phyloP scores from a whole-genome alignment of 2,113 vertebrate genomes.

The Megaceryle maxima region DNA sequence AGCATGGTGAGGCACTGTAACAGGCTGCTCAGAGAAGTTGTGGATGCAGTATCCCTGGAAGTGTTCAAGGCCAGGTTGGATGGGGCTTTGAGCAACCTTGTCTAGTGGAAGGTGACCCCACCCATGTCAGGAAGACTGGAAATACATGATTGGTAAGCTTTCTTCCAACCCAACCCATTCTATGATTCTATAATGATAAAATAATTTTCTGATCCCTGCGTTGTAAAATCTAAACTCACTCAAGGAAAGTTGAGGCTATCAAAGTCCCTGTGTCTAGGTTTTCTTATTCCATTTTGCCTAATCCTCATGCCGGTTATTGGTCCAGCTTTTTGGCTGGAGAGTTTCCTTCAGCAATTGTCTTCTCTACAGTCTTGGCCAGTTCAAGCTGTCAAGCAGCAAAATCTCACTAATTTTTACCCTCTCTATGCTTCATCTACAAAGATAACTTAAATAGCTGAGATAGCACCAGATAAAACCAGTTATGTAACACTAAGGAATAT shows the following conservation, averaged over 20 bases:
- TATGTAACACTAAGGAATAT: not conserved
- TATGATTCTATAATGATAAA: not conserved
- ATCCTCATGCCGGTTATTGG: not conserved
- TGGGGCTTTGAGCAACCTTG: not conserved
- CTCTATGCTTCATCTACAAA: not conserved
- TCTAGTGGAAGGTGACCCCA: not conserved
- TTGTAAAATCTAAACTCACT: not conserved
- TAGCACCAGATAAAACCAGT: not conserved
- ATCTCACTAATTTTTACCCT: not conserved
- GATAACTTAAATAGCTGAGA: not conserved
- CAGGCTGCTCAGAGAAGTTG: not conserved
- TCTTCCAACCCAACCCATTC: not conserved
- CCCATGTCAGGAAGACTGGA: not conserved
- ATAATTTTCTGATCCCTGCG: not conserved
- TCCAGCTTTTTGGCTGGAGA: not conserved
- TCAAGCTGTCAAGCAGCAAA: not conserved
- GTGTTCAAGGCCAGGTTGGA: not conserved
- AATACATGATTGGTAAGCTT: not conserved
- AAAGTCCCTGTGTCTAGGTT: not conserved
- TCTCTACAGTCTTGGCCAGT: not conserved
- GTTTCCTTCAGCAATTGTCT: not conserved
- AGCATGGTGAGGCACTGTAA: not conserved
- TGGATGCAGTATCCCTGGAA: not conserved
- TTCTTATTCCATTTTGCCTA: not conserved
- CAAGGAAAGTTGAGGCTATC: not conserved